Percentiles rank a stretch among this genome's conserved stretches.
Evolutionary conservation across 2,797 vertebrate species (phyloP).

Genomic region (Platyrinchus mystaceus): DNA sequence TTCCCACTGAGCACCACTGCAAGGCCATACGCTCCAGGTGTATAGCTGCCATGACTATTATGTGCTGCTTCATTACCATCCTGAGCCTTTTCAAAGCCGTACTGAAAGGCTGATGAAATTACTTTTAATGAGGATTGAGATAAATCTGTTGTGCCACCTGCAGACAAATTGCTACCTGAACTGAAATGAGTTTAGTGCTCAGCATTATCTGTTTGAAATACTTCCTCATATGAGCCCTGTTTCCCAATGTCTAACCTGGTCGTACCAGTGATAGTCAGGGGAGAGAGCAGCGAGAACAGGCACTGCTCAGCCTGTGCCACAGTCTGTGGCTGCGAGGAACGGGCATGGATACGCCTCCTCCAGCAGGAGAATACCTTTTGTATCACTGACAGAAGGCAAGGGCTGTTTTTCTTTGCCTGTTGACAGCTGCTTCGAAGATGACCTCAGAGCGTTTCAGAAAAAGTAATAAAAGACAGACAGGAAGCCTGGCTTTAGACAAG

Average conservation of each 20-base stretch:
- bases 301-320: neutral
- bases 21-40: neutral
- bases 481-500: neutral
- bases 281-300: rapidly evolving
- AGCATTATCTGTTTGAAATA: neutral
- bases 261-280: neutral
- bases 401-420: neutral
- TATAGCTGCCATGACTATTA: neutral
- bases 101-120: neutral
- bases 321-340: rapidly evolving
- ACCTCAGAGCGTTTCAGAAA: neutral
- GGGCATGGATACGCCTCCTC: neutral
- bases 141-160: neutral
- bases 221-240: neutral
- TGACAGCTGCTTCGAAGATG: neutral
- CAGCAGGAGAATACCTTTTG: rapidly evolving
- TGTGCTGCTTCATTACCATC: neutral
- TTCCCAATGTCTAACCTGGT: neutral
- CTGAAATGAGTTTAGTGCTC: neutral
- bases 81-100: neutral
- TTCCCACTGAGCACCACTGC: neutral
- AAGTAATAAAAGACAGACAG: neutral
- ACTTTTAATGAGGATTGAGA: neutral
- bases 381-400: neutral
- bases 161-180: neutral